These are phyloP conservation scores for Tychaedon coryphoeus DNA, from an alignment of 2,113 vertebrate species.

Conservation along the genomic window DNA sequence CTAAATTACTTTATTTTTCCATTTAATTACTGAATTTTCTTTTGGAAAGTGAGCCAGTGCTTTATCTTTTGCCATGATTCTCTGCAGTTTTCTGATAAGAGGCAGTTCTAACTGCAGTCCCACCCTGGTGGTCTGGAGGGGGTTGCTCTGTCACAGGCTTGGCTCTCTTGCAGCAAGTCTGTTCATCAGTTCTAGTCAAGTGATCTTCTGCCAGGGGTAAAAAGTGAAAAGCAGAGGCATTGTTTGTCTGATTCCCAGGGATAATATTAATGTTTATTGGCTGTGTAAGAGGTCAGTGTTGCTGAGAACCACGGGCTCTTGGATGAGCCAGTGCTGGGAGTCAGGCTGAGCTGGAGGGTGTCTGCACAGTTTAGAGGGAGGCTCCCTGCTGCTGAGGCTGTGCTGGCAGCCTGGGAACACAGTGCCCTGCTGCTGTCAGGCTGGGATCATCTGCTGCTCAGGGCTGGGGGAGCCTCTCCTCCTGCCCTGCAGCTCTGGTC, in stretches of 20 bases:
- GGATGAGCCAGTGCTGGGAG: neutral
- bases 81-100: neutral
- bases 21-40: neutral
- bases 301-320: neutral
- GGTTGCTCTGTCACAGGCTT: neutral
- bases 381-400: neutral
- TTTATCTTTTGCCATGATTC: neutral
- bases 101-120: neutral
- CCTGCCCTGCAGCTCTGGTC: neutral
- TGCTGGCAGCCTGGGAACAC: neutral
- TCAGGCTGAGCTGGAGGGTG: neutral
- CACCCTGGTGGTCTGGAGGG: neutral
- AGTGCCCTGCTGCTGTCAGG: neutral
- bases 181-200: neutral
- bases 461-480: neutral
- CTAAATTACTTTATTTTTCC: neutral
- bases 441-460: too few species aligned
- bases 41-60: neutral
- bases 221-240: neutral
- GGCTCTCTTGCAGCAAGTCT: neutral
- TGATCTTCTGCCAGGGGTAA: neutral
- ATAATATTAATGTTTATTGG: neutral
- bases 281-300: neutral
- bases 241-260: neutral
- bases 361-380: neutral